phyloP scores from a whole-genome alignment of 2,113 vertebrate species.

The Etheostoma cragini region DNA sequence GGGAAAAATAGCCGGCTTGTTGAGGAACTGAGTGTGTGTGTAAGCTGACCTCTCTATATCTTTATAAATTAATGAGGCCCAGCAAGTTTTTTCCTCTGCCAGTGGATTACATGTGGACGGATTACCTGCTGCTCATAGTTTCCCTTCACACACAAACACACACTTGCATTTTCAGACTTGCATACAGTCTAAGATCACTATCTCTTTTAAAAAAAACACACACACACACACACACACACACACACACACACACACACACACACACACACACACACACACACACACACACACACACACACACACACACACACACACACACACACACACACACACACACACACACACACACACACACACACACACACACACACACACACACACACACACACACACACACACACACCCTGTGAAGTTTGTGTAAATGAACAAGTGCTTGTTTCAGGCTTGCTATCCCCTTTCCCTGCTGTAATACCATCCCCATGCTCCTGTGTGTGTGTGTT shows the following conservation, averaged over 20 bases:
- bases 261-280: too few species aligned
- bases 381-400: not conserved
- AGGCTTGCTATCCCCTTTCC: conserved; percentile 61
- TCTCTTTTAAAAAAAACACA: too few species aligned
- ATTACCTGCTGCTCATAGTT: conserved; percentile 12
- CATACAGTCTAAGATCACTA: not conserved
- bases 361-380: conserved; percentile 16
- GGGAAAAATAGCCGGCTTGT: not conserved
- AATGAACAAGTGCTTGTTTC: conserved; percentile 60
- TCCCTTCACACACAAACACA: conserved; percentile 1
- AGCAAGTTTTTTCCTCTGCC: conserved; percentile 1
- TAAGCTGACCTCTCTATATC: conserved; percentile 28
- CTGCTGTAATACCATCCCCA: conserved; percentile 67
- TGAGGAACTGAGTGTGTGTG: conserved; percentile 14
- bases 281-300: too few species aligned
- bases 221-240: too few species aligned
- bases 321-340: conserved; percentile 12
- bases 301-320: conserved; percentile 20
- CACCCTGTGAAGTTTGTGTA: conserved; percentile 13
- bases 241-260: too few species aligned
- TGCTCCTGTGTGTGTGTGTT: conserved; percentile 9
- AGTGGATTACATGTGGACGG: not conserved
- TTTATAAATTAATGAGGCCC: conserved; percentile 59
- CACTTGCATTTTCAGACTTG: not conserved
- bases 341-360: conserved; percentile 10